Conservation (phyloP, 2,888 invertebrate species). For the Arrhopalites spinosus region DNA sequence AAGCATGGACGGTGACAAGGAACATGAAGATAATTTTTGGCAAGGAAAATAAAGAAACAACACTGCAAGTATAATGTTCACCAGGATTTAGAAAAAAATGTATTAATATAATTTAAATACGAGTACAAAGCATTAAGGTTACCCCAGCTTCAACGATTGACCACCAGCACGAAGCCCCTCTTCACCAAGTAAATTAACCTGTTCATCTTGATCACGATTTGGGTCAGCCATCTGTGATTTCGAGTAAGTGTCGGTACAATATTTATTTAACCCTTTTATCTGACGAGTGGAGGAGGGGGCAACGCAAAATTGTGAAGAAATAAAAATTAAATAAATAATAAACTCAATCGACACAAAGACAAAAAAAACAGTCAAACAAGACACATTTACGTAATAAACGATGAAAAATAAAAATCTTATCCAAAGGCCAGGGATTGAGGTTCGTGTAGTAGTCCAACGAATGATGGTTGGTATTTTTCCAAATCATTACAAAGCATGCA, state of each 20-base stretch:
- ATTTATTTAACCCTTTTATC: constrained; percentile 25
- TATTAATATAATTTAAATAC: too few relatives aligned
- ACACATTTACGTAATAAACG: neutral
- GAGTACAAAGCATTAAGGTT: constrained; percentile 60
- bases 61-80: too few relatives aligned
- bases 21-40: too few relatives aligned
- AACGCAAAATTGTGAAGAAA: neutral
- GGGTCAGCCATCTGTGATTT: constrained; percentile 95
- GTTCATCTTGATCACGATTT: constrained; percentile 93
- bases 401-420: neutral
- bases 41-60: too few relatives aligned
- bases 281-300: neutral
- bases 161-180: constrained; percentile 93
- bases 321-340: neutral
- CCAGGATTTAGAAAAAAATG: too few relatives aligned
- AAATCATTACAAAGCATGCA: neutral
- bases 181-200: constrained; percentile 93
- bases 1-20: too few relatives aligned
- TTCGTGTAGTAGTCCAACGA: neutral
- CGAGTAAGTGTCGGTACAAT: constrained; percentile 60
- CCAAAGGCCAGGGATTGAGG: neutral
- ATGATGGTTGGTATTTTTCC: too few relatives aligned
- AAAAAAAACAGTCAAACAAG: neutral
- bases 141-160: constrained; percentile 97
- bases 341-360: neutral